Evolutionary conservation across 1,140 invertebrate genomes (phyloP).

Genomic region (Drosophila sechellia): DNA sequence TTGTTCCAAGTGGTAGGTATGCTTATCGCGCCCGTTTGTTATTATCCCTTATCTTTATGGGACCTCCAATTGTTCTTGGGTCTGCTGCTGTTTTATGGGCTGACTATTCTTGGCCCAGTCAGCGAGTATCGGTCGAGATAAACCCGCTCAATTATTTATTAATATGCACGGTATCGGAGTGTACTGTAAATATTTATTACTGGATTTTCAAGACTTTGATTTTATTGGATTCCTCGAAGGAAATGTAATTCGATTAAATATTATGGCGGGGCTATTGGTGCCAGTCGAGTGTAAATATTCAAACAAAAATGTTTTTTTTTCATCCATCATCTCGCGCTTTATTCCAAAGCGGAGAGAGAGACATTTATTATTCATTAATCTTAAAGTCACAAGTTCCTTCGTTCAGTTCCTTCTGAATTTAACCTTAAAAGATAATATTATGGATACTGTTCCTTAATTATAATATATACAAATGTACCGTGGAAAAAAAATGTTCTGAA

Average conservation of each 20-base stretch:
- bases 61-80: conserved; percentile 28
- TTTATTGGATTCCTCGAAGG: neutral
- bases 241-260: neutral
- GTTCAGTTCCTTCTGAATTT: too few relatives aligned
- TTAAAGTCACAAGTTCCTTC: too few relatives aligned
- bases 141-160: conserved; percentile 18
- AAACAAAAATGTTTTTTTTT: neutral
- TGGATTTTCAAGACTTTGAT: neutral
- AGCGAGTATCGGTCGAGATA: conserved; percentile 25
- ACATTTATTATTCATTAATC: too few relatives aligned
- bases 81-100: conserved; percentile 9
- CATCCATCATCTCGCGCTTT: too few relatives aligned
- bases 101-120: conserved; percentile 33
- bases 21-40: conserved; percentile 28
- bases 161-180: conserved; percentile 14
- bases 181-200: conserved; percentile 11
- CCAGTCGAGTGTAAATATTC: neutral
- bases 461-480: too few relatives aligned
- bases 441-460: too few relatives aligned
- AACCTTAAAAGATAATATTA: too few relatives aligned
- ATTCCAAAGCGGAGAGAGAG: too few relatives aligned
- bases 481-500: neutral
- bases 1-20: neutral
- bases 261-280: neutral
- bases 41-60: conserved; percentile 47